Percentiles rank a stretch among this genome's conserved stretches.
Evolutionary conservation across 1,140 invertebrate species (phyloP).

Genomic region (Hylaeus volcanicus): DNA sequence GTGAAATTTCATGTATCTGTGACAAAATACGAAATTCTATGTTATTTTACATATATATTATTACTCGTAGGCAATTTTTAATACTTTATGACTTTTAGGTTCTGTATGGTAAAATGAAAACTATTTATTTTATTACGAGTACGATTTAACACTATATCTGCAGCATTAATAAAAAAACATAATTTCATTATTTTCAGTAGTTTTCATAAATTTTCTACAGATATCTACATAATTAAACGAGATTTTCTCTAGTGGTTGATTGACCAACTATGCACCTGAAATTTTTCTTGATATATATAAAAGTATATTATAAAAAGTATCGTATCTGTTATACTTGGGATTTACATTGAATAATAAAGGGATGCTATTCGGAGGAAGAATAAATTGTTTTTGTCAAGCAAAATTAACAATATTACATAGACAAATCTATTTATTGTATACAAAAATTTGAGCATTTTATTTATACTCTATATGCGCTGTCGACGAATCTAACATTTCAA

Average conservation of each 20-base stretch:
- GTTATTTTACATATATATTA: not conserved
- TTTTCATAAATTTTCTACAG: not conserved
- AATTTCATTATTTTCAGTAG: too few species aligned
- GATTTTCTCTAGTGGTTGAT: too few species aligned
- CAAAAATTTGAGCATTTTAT: conserved; percentile 37
- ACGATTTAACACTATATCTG: too few species aligned
- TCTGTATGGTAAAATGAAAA: too few species aligned
- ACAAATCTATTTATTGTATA: conserved; percentile 13
- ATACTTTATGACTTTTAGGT: too few species aligned
- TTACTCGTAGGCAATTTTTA: not conserved
- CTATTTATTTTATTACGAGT: too few species aligned
- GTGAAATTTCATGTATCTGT: conserved; percentile 17
- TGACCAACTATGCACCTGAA: too few species aligned
- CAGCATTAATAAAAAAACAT: too few species aligned
- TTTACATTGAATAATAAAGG: not conserved
- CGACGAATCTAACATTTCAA: conserved; percentile 80
- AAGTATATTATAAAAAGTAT: conserved; percentile 25
- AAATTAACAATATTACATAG: conserved; percentile 21
- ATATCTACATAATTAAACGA: too few species aligned
- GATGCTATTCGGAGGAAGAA: not conserved
- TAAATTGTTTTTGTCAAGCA: conserved; percentile 4
- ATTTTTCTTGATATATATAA: conserved; percentile 1
- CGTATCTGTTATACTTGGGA: not conserved
- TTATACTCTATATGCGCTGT: conserved; percentile 77
- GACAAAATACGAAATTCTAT: conserved; percentile 13